A percentile compares a stretch with the other conserved stretches of the same genome.
Conservation (phyloP, 2,113 vertebrate species). For the Paradisaea rubra region DNA sequence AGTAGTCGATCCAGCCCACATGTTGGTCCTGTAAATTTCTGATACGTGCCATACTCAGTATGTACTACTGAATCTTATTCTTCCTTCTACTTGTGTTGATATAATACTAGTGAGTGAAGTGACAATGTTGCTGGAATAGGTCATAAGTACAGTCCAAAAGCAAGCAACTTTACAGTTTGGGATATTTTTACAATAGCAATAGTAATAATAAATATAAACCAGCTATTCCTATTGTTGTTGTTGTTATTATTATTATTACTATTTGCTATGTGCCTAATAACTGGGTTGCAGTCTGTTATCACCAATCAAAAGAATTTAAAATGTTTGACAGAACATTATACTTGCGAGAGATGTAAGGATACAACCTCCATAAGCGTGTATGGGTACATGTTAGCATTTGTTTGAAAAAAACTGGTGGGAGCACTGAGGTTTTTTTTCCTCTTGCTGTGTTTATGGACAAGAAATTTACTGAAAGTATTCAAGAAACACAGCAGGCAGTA, state of each 20-base stretch:
- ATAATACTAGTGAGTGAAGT: neutral
- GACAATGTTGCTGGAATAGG: neutral
- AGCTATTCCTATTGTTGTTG: neutral
- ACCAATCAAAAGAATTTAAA: neutral
- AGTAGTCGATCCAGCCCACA: neutral
- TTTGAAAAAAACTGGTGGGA: neutral
- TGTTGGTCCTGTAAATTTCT: neutral
- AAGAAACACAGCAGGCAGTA: neutral
- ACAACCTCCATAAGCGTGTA: neutral
- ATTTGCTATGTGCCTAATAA: neutral
- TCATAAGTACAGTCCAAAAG: neutral
- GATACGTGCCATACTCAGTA: neutral
- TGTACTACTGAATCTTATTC: neutral
- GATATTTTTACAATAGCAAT: neutral
- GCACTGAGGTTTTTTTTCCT: neutral
- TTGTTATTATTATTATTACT: too few relatives aligned
- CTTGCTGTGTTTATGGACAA: neutral
- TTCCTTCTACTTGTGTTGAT: neutral
- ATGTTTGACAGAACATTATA: neutral
- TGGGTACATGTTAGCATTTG: fast-evolving
- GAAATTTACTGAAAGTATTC: neutral
- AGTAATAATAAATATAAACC: neutral
- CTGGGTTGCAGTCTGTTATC: neutral
- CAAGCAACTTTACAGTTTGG: neutral
- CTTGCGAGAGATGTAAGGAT: neutral